phyloP scores from a whole-genome alignment of 2,888 invertebrate species.

The Caenorhabditis becei region DNA sequence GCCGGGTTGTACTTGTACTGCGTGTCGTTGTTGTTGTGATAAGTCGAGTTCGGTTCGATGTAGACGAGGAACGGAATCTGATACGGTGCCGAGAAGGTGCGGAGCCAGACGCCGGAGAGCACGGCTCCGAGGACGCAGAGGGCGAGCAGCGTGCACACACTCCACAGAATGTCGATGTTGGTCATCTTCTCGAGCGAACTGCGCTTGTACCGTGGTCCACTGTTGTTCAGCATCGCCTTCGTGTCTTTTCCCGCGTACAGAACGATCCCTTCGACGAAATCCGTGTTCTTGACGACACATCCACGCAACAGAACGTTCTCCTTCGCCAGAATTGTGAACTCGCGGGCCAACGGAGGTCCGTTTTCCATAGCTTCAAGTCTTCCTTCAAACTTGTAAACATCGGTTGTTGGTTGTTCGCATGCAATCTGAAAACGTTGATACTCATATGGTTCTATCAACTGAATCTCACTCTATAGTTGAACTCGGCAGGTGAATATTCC shows the following conservation, averaged over 20 bases:
- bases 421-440: constrained; percentile 87
- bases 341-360: constrained; percentile 86
- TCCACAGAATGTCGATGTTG: constrained; percentile 84
- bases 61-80: constrained; percentile 65
- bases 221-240: constrained; percentile 97
- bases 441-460: neutral
- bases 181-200: constrained; percentile 70
- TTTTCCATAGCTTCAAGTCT: constrained; percentile 81
- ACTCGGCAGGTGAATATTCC: constrained; percentile 66
- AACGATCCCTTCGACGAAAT: constrained; percentile 95
- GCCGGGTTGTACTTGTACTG: constrained; percentile 61
- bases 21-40: constrained; percentile 43
- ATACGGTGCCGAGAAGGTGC: constrained; percentile 54
- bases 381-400: constrained; percentile 95
- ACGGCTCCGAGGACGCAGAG: constrained; percentile 93
- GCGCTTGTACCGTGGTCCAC: constrained; percentile 91
- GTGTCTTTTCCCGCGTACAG: constrained; percentile 95
- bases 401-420: constrained; percentile 95
- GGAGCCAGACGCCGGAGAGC: constrained; percentile 82
- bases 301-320: constrained; percentile 94
- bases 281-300: constrained; percentile 95
- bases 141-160: constrained; percentile 88
- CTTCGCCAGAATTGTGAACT: constrained; percentile 66
- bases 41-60: constrained; percentile 40
- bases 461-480: constrained; percentile 67